Base-by-base conservation (phyloP, 2,113 vertebrate genomes). In the Brachionichthys hirsutus region DNA sequence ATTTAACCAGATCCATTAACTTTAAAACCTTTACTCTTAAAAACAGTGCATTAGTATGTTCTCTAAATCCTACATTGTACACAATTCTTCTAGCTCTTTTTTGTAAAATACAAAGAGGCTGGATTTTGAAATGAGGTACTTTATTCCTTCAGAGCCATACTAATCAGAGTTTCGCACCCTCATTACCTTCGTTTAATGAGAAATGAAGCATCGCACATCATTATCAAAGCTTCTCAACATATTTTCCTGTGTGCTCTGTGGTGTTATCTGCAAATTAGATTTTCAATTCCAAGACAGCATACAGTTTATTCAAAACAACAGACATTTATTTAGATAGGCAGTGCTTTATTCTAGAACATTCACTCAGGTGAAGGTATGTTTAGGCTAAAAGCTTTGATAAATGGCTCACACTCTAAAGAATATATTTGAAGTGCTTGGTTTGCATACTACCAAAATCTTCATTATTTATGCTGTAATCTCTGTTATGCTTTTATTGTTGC, bases 161-260 rank as follows among this genome's bases (percentile, higher is more conserved):
- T 54, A 80, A 80, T 61, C 17, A 20, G 58, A 71, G 9, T 62
- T 48, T 53, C 38, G 53, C 30, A 67, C 20, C 5, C 46, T 75
- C 54, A 76, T 66, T 67, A 64, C 24, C 12, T 75, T 50, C 62
- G 71, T 57, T 53, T 64, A 75, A 63, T 35, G 65, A 70, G 63
- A 78, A 85, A 74, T 62, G 45, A 88, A 84, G 58, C 58, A 68
- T 38, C 69, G 51, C 49, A 65, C 3, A 30, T 67, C 22, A 51
- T 83, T 84, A 84, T 85, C 75, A 82, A 87, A 89, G 81, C 81
- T 78, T 83, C 79, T 73, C 73, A 52, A 44, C 13, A 57, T 42
- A 44, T 73, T 61, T 58, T 67, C 34, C 47, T 34, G 42, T 54
- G 57, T 47, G 36, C 36, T 47, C 9, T 52, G 8, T 13, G 30